These are phyloP conservation scores for Coryphaenoides rupestris DNA, from an alignment of 2,113 vertebrate genomes.

Conservation along the genomic window DNA sequence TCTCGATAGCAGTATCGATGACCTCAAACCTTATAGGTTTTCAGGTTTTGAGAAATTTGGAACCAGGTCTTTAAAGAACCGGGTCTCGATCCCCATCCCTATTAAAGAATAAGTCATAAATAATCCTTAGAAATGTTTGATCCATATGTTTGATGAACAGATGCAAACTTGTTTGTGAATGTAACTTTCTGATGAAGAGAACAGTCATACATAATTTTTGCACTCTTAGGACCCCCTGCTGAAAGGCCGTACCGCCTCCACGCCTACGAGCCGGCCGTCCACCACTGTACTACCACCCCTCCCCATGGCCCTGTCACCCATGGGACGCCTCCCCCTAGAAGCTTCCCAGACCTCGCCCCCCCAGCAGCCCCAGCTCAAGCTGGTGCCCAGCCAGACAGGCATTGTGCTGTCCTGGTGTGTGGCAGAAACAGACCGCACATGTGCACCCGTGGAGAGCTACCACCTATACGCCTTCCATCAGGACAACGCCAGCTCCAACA, in stretches of 20 bases:
- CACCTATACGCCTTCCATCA: constrained; percentile 92
- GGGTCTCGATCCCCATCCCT: too few relatives aligned
- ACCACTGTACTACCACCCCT: constrained; percentile 58
- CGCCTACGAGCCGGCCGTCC: constrained; percentile 24
- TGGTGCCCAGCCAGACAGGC: constrained; percentile 92
- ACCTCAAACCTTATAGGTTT: too few relatives aligned
- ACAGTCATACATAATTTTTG: too few relatives aligned
- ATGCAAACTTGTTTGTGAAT: too few relatives aligned
- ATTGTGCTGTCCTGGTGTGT: constrained; percentile 98
- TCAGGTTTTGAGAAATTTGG: too few relatives aligned
- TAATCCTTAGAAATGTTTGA: too few relatives aligned
- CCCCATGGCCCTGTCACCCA: constrained; percentile 68
- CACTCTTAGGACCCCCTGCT: constrained; percentile 57
- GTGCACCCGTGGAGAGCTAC: constrained; percentile 92
- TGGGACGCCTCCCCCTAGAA: constrained; percentile 71
- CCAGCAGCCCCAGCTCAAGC: constrained; percentile 87
- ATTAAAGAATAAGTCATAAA: too few relatives aligned
- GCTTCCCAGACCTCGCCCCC: constrained; percentile 78
- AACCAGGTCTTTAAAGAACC: too few relatives aligned
- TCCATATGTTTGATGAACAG: too few relatives aligned
- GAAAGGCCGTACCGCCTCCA: constrained; percentile 50
- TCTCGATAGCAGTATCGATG: too few relatives aligned
- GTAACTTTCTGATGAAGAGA: too few relatives aligned
- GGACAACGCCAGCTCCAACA: constrained; percentile 71
- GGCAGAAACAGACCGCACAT: constrained; percentile 86